Evolutionary conservation across 92 coral and sea anemone genomes (phyloP).

Genomic region (Zoanthus gigantus): DNA sequence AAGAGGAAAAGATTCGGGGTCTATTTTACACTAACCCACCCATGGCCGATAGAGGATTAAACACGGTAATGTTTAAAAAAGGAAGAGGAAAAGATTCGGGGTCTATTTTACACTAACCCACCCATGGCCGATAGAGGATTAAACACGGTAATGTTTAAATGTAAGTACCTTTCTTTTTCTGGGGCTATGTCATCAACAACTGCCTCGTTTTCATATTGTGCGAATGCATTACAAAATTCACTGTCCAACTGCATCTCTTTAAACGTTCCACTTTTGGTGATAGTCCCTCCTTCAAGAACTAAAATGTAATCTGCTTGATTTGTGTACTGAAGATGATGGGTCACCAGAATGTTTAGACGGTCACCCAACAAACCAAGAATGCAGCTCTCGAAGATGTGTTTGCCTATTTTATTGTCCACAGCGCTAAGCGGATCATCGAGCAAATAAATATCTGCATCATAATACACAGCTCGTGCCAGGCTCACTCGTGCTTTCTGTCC

Average conservation of each 20-base stretch:
- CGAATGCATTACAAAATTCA: background rate
- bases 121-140: background rate
- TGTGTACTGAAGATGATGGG: slow-evolving; percentile 30
- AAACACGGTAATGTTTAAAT: background rate
- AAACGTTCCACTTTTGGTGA: slow-evolving; percentile 15
- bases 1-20: background rate
- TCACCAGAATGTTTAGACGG: slow-evolving; percentile 10
- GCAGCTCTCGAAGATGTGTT: slow-evolving; percentile 26
- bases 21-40: too few species aligned
- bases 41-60: background rate
- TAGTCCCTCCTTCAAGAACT: background rate
- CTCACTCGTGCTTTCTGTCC: slow-evolving; percentile 29
- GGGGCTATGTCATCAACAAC: slow-evolving; percentile 20
- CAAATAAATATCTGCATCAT: slow-evolving; percentile 8
- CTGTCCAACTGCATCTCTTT: slow-evolving; percentile 2
- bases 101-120: too few species aligned
- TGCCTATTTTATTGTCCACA: slow-evolving; percentile 19
- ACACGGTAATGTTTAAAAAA: background rate
- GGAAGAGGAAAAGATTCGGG: background rate
- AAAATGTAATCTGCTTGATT: slow-evolving; percentile 17
- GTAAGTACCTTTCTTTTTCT: background rate
- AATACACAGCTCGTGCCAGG: slow-evolving; percentile 40
- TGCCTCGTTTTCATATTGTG: slow-evolving; percentile 19
- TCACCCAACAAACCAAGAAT: background rate
- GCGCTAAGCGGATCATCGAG: slow-evolving; percentile 26